Base-by-base conservation (phyloP, 2,797 vertebrate genomes). In the Microctenopoma stevenorrisi region DNA sequence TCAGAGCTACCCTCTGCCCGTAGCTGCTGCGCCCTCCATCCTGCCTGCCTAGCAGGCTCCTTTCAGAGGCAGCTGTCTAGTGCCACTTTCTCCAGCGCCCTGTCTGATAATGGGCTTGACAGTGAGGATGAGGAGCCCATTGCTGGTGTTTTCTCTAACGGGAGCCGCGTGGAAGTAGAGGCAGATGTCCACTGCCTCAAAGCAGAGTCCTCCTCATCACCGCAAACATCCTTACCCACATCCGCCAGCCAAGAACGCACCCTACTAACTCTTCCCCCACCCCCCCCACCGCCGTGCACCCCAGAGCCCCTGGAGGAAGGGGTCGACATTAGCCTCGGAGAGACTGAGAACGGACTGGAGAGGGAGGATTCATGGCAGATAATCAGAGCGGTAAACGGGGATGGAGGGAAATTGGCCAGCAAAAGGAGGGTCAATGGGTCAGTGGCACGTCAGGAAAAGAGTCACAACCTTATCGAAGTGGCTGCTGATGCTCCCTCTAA, bases 101-200 rank as follows among this genome's bases (percentile, higher is more conserved):
- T 99, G 78, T 99, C 98, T 0, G 97, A 99, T 91, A 99, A 98
- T 0, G 98, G 97, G 68, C 93, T 99, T 5, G 98, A 99, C 93
- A 99, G 97, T 0, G 98, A 99, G 0, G 98, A 99, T 0, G 97
- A 99, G 69, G 97, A 98, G 71, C 98, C 98, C 0, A 98, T 99
- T 0, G 96, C 96, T 37, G 98, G 98, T 0, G 98, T 99, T 37
- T 98, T 99, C 86, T 97, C 93, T 74, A 99, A 99, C 0, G 98
- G 97, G 56, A 99, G 97, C 88, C 95, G 96, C 0, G 97, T 99
- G 46, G 97, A 98, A 76, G 98, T 99, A 30, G 97, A 97, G 62
- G 98, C 96, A 0, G 98, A 99, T 53, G 92, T 99, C 78, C 98
- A 99, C 92, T 97, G 95, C 74, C 85, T 94, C 62, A 94, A 91